Evolutionary conservation across 2,113 vertebrate genomes (phyloP).

Genomic region (Menura novaehollandiae): DNA sequence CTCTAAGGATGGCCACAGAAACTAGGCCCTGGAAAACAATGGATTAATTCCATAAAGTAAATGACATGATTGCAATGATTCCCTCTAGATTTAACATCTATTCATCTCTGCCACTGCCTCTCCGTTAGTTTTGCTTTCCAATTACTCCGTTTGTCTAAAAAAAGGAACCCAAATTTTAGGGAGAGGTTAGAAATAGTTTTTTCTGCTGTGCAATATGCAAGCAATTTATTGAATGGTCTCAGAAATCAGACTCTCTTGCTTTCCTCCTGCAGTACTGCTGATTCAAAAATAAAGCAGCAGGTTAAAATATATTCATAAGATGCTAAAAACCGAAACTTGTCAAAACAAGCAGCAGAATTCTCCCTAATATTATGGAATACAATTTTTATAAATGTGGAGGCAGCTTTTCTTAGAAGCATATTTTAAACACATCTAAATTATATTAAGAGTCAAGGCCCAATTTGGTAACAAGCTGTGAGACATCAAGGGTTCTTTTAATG

Average conservation of each 20-base stretch:
- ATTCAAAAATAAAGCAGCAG: slow-evolving; percentile 28
- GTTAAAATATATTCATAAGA: slow-evolving; percentile 21
- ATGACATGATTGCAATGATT: rapidly evolving
- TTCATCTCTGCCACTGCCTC: not conserved
- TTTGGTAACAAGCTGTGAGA: slow-evolving; percentile 66
- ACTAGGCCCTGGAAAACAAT: not conserved
- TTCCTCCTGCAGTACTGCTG: not conserved
- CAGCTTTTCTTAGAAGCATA: not conserved
- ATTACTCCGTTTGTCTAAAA: not conserved
- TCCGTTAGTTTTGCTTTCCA: not conserved
- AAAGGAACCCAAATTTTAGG: not conserved
- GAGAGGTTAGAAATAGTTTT: not conserved
- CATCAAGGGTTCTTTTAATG: slow-evolving; percentile 56
- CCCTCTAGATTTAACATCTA: not conserved
- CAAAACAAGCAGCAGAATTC: slow-evolving; percentile 33
- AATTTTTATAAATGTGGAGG: slow-evolving; percentile 24
- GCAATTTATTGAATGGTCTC: not conserved
- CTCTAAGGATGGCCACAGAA: not conserved
- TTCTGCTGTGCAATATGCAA: not conserved
- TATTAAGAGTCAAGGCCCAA: slow-evolving; percentile 42
- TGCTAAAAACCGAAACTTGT: not conserved
- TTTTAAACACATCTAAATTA: slow-evolving; percentile 53
- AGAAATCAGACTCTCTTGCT: not conserved
- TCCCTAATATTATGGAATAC: slow-evolving; percentile 10
- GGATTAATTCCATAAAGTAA: not conserved